Evolutionary conservation across 2,888 invertebrate genomes (phyloP).

Genomic region (Eristalinus sepulchralis): DNA sequence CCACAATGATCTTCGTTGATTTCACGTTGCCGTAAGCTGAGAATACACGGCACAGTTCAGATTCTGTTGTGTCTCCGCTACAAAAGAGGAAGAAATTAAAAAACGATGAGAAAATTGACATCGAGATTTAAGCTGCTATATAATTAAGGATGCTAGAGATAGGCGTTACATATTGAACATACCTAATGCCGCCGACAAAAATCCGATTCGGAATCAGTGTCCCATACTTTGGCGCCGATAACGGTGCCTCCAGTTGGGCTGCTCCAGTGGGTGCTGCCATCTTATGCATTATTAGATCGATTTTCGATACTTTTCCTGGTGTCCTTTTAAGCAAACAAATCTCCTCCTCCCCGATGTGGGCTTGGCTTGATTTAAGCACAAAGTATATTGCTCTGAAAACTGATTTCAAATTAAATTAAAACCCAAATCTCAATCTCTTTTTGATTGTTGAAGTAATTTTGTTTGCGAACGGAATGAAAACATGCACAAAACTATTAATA

Average conservation of each 20-base stretch:
- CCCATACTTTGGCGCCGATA: constrained; percentile 84
- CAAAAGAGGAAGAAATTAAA: constrained; percentile 14
- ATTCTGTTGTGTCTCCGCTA: constrained; percentile 92
- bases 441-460: constrained; percentile 50
- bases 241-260: constrained; percentile 80
- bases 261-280: constrained; percentile 78
- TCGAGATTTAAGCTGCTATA: no score
- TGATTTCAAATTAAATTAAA: constrained; percentile 56
- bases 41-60: constrained; percentile 94
- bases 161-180: constrained; percentile 36
- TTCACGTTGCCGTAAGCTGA: constrained; percentile 94
- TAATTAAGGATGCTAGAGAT: no score
- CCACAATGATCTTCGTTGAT: constrained; percentile 96
- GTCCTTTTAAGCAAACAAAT: constrained; percentile 25
- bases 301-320: constrained; percentile 46
- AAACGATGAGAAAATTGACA: neutral
- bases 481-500: constrained; percentile 51
- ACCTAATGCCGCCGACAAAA: constrained; percentile 97
- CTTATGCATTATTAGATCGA: constrained; percentile 77
- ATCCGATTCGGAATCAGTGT: constrained; percentile 96
- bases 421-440: constrained; percentile 28
- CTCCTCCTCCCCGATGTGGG: constrained; percentile 17
- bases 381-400: constrained; percentile 48
- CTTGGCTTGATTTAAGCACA: constrained; percentile 24
- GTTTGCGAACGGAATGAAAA: constrained; percentile 57